Base-by-base conservation (phyloP, 2,797 vertebrate species). In the Fistularia tabacaria region DNA sequence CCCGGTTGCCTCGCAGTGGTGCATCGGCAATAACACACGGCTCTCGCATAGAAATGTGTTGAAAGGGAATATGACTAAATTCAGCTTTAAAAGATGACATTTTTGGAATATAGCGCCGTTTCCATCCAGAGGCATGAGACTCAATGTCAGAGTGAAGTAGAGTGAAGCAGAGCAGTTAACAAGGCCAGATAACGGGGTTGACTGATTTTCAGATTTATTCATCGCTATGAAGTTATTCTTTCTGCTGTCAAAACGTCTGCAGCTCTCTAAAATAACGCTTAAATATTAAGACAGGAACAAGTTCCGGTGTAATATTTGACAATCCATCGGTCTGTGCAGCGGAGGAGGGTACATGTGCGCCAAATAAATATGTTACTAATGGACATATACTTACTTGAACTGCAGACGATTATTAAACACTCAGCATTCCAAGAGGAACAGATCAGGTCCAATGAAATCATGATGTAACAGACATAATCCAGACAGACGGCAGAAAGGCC, bases 141-240 rank as follows among this genome's bases (percentile, higher is more conserved):
- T 39, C 42, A 8, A 51, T 64, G 36, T 53, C 11, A 62, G n/a
- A n/a, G n/a, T n/a, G n/a, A n/a, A n/a, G n/a, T n/a, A n/a, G n/a
- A n/a, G n/a, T n/a, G n/a, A n/a, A n/a, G 59, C 57, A 42, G 25
- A 43, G 42, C 54, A 46, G 37, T 47, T 12, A 57, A 52, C 9
- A 37, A 49, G 10, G 25, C 25, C 25, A 14, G 56, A 74, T 76
- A 58, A 62, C 68, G 62, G 52, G 51, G 47, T 10, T 47, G 56
- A 62, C 37, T 66, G 69, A 59, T 44, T 68, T 53, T 57, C 37
- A 56, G 45, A 72, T 74, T 67, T 67, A 76, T 64, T 70, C 44
- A 57, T 44, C 40, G 44, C 48, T 44, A 64, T 72, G 37, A 61
- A 76, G 71, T 59, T 73, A 41, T 62, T 62, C 50, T 71, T 59